A percentile compares a stretch with the other conserved stretches of the same genome.
phyloP scores from a whole-genome alignment of 2,888 invertebrate genomes.

The Sclerodermus sp. region DNA sequence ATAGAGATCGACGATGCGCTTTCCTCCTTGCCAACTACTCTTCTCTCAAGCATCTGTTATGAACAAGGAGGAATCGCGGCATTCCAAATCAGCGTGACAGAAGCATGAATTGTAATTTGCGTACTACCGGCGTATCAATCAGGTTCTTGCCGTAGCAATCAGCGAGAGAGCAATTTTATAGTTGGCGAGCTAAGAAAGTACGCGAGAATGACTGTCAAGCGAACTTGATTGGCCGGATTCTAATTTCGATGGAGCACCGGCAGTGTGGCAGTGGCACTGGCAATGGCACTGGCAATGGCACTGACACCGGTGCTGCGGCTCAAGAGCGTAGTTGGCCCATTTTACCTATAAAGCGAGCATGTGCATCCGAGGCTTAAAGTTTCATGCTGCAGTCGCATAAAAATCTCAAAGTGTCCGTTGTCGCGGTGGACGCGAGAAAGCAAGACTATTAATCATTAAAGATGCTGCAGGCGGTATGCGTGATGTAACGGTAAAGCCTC shows the following conservation, averaged over 20 bases:
- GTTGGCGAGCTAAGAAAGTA: too few species aligned
- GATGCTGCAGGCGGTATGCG: slow-evolving; percentile 34
- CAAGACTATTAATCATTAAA: slow-evolving; percentile 50
- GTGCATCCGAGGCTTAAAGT: too few species aligned
- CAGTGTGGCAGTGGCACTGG: too few species aligned
- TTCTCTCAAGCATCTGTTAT: not conserved
- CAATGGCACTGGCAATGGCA: too few species aligned
- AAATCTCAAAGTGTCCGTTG: slow-evolving; percentile 48
- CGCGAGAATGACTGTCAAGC: too few species aligned
- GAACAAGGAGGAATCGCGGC: not conserved
- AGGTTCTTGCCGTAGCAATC: slow-evolving; percentile 1
- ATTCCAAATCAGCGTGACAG: not conserved
- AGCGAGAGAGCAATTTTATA: too few species aligned
- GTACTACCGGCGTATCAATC: slow-evolving; percentile 21
- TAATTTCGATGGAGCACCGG: not conserved
- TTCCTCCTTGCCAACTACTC: too few species aligned
- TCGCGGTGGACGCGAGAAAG: slow-evolving; percentile 29
- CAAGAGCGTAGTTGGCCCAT: too few species aligned
- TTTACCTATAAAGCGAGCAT: too few species aligned
- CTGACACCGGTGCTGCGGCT: too few species aligned
- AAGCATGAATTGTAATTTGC: slow-evolving; percentile 22
- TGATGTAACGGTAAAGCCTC: slow-evolving; percentile 49
- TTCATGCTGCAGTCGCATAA: slow-evolving; percentile 43
- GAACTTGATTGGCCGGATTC: too few species aligned
- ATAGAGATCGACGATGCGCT: too few species aligned